Evolutionary conservation across 2,113 vertebrate genomes (phyloP).

Genomic region (Crotalus helleri): DNA sequence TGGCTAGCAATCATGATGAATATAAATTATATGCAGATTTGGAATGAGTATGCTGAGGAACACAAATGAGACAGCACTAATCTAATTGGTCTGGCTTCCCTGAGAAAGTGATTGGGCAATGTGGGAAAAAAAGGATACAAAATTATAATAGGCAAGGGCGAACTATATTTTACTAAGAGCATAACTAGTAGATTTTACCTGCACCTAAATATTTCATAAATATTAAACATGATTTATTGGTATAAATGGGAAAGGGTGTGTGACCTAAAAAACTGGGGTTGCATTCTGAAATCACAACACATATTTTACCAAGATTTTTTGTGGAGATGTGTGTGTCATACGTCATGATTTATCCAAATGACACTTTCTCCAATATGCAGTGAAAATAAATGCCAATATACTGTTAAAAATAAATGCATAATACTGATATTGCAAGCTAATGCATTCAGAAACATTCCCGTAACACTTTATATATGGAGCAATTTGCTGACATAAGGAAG

Average conservation of each 20-base stretch:
- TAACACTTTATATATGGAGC: slow-evolving; percentile 17
- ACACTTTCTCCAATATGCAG: slow-evolving; percentile 13
- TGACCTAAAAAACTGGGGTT: background rate
- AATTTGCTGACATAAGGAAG: slow-evolving; percentile 7
- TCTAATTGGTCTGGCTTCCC: background rate
- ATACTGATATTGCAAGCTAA: background rate
- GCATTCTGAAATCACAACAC: background rate
- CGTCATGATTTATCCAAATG: slow-evolving; percentile 10
- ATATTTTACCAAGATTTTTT: background rate
- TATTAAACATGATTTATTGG: background rate
- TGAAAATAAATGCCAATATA: background rate
- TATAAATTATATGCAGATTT: background rate
- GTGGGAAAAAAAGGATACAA: background rate
- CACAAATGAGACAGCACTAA: background rate
- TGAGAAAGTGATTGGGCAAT: background rate
- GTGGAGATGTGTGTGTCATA: background rate
- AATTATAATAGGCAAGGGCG: background rate
- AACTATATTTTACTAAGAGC: background rate
- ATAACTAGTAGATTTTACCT: background rate
- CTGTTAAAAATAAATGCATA: slow-evolving; percentile 7
- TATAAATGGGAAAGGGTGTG: background rate
- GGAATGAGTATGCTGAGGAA: background rate
- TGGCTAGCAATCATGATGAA: background rate
- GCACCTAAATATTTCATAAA: background rate
- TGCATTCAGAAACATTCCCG: slow-evolving; percentile 6